Conservation (phyloP, 1,140 invertebrate genomes). For the Drosophila hydei region DNA sequence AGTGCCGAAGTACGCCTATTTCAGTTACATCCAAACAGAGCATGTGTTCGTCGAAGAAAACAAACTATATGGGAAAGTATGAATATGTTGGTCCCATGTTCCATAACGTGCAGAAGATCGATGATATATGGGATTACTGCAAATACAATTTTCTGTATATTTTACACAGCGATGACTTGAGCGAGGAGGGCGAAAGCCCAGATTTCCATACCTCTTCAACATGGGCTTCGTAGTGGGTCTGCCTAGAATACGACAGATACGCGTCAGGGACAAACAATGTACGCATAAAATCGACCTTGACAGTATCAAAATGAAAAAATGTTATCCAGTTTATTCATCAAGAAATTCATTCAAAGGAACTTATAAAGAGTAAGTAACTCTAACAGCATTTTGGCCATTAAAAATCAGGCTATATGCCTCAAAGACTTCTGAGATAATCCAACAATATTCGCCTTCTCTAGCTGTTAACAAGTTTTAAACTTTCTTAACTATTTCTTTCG, state of each 20-base stretch:
- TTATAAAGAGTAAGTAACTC: background rate
- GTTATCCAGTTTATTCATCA: background rate
- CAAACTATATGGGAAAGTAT: background rate
- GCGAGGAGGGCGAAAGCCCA: background rate
- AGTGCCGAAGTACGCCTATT: background rate
- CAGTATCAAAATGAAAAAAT: background rate
- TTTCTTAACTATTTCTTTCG: too few species aligned
- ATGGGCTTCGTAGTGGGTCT: constrained; percentile 5
- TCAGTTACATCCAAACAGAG: background rate
- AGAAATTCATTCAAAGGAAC: background rate
- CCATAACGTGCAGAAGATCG: background rate
- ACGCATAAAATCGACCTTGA: background rate
- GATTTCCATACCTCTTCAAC: background rate
- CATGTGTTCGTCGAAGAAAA: background rate
- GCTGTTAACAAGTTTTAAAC: too few species aligned
- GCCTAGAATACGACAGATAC: constrained; percentile 22
- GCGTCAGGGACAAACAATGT: constrained; percentile 4
- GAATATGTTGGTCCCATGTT: background rate
- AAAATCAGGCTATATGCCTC: too few species aligned
- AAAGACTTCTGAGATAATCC: too few species aligned
- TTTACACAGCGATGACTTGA: background rate
- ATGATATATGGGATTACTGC: background rate
- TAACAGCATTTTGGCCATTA: too few species aligned
- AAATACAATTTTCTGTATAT: background rate
- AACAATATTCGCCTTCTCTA: too few species aligned